Conservation (phyloP, 2,888 invertebrate genomes). For the Alitta virens region DNA sequence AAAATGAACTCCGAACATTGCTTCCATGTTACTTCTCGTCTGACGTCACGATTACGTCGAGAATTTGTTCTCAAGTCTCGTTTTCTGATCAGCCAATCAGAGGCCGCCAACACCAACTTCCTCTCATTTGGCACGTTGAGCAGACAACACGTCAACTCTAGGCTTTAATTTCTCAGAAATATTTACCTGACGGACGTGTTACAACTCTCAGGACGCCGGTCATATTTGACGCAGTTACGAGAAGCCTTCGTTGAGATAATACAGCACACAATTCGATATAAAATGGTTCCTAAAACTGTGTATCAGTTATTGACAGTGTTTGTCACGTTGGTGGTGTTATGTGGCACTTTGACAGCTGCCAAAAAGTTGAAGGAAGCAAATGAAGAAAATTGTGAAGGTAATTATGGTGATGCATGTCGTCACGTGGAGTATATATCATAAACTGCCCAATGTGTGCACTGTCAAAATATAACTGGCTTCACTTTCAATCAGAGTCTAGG, state of each 20-base stretch:
- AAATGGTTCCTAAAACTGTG: no score
- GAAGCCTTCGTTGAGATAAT: no score
- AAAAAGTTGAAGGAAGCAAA: constrained; percentile 27
- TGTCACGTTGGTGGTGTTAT: neutral
- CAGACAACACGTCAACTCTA: constrained; percentile 34
- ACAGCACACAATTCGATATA: no score
- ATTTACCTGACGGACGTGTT: no score
- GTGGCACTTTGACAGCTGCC: neutral
- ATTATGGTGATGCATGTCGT: neutral
- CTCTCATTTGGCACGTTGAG: constrained; percentile 14
- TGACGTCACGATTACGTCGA: neutral
- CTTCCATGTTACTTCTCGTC: constrained; percentile 24
- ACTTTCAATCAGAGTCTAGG: no score
- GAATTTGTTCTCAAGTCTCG: neutral
- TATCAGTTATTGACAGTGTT: neutral
- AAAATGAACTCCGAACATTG: constrained; percentile 29
- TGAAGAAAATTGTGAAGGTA: constrained; percentile 40
- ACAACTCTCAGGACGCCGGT: no score
- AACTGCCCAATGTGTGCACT: no score
- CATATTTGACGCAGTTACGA: no score
- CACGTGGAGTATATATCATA: no score
- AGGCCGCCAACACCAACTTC: constrained; percentile 73
- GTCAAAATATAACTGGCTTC: no score
- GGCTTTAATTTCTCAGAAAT: no score
- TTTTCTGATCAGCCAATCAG: constrained; percentile 66